A percentile compares a stretch with the other conserved stretches of the same genome.
phyloP scores from a whole-genome alignment of 2,797 vertebrate genomes.

The Hippoglossus hippoglossus region DNA sequence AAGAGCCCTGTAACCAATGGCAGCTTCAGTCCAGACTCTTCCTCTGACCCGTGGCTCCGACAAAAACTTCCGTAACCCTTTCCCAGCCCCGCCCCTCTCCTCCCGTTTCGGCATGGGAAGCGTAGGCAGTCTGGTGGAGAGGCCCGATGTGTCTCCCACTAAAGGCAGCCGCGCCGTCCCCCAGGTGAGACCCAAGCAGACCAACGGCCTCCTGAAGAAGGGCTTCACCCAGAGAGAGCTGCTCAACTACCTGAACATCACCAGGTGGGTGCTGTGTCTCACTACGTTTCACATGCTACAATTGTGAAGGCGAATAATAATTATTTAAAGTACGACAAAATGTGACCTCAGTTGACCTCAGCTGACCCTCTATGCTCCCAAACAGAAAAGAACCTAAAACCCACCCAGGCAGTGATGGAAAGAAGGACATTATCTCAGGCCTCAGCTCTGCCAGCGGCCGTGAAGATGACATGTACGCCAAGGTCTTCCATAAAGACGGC shows the following conservation, averaged over 20 bases:
- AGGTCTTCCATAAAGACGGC: slow-evolving; percentile 89
- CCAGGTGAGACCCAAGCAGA: slow-evolving; percentile 88
- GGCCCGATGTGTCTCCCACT: slow-evolving; percentile 88
- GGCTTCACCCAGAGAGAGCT: slow-evolving; percentile 94
- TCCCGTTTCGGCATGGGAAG: slow-evolving; percentile 92
- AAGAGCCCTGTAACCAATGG: slow-evolving; percentile 91
- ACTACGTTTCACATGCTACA: neutral
- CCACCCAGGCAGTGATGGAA: slow-evolving; percentile 45
- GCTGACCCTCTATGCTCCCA: slow-evolving; percentile 37
- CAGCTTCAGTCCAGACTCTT: slow-evolving; percentile 91
- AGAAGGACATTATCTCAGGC: slow-evolving; percentile 82
- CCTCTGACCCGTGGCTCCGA: slow-evolving; percentile 86
- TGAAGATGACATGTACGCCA: slow-evolving; percentile 87
- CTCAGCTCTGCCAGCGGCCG: slow-evolving; percentile 75
- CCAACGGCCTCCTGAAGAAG: slow-evolving; percentile 91
- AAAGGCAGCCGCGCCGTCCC: slow-evolving; percentile 85
- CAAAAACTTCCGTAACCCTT: slow-evolving; percentile 80
- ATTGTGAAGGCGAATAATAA: neutral
- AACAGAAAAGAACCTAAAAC: slow-evolving; percentile 88
- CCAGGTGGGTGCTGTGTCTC: slow-evolving; percentile 75
- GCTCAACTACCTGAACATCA: slow-evolving; percentile 94
- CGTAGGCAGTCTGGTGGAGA: slow-evolving; percentile 96
- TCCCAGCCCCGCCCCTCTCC: slow-evolving; percentile 78
- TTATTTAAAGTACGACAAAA: slow-evolving; percentile 9
- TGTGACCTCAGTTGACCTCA: slow-evolving; percentile 20